Conservation (phyloP, 2,888 invertebrate species). For the Ypsolopha scabrella region DNA sequence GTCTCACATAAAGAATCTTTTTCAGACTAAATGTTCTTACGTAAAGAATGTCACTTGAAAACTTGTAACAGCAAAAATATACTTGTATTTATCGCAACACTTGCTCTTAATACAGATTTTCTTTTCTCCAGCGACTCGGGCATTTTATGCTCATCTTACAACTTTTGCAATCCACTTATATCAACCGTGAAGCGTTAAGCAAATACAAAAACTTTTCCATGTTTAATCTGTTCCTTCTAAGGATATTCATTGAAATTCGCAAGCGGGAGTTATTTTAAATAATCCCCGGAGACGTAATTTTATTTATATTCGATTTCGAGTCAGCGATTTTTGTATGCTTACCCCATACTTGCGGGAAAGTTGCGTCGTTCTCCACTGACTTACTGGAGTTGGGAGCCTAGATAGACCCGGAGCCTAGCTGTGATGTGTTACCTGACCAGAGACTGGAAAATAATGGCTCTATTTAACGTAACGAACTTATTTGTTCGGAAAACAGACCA, state of each 20-base stretch:
- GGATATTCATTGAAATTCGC: slow-evolving; percentile 63
- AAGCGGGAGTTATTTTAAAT: slow-evolving; percentile 49
- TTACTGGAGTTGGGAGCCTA: not conserved
- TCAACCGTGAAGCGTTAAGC: slow-evolving; percentile 65
- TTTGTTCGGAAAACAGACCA: no score
- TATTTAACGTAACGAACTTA: no score
- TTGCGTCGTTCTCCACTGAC: not conserved
- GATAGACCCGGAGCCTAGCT: no score
- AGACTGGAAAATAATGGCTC: no score
- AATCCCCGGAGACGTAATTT: slow-evolving; percentile 40
- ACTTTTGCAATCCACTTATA: slow-evolving; percentile 70
- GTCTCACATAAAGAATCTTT: not conserved
- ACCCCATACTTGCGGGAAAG: not conserved
- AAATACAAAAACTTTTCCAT: slow-evolving; percentile 65
- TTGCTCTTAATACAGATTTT: slow-evolving; percentile 49
- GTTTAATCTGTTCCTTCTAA: slow-evolving; percentile 64
- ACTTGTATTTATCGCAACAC: slow-evolving; percentile 54
- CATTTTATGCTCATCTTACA: slow-evolving; percentile 64
- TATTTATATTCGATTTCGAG: slow-evolving; percentile 10
- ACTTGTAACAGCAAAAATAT: slow-evolving; percentile 47
- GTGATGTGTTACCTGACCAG: no score
- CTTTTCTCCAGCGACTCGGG: slow-evolving; percentile 42
- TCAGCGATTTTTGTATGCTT: slow-evolving; percentile 3
- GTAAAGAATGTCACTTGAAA: slow-evolving; percentile 31
- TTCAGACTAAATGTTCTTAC: slow-evolving; percentile 17